phyloP scores from a whole-genome alignment of 2,888 invertebrate genomes.

The Microctonus aethiopoides region DNA sequence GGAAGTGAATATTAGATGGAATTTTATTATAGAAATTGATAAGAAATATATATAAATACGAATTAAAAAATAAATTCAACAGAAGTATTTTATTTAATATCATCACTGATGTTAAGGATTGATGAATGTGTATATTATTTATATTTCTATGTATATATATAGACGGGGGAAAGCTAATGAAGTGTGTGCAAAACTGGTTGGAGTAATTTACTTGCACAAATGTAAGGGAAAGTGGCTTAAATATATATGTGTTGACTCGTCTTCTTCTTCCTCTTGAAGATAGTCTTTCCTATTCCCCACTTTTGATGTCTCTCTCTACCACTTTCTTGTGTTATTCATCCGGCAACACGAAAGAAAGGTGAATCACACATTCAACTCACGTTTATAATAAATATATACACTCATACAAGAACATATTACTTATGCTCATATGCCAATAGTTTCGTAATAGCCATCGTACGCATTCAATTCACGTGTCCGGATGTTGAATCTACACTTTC shows the following conservation, averaged over 20 bases:
- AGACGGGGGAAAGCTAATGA: constrained; percentile 27
- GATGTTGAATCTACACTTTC: constrained; percentile 26
- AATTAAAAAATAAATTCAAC: neutral
- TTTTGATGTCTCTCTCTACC: neutral
- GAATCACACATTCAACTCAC: constrained; percentile 11
- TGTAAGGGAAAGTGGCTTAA: constrained; percentile 31
- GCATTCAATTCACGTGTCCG: constrained; percentile 19
- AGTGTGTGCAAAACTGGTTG: constrained; percentile 24
- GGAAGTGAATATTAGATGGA: constrained; percentile 1
- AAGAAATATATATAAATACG: neutral
- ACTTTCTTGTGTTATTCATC: neutral
- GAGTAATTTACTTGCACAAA: constrained; percentile 21
- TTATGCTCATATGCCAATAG: constrained; percentile 12
- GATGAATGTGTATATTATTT: too few species aligned
- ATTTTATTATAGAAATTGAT: neutral
- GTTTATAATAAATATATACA: neutral
- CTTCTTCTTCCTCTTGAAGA: constrained; percentile 16
- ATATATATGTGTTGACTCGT: constrained; percentile 10
- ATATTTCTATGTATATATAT: too few species aligned
- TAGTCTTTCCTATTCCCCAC: constrained; percentile 9
- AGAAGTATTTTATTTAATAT: neutral
- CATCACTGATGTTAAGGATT: too few species aligned
- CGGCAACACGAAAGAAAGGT: constrained; percentile 18
- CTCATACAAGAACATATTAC: neutral
- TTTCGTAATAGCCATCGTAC: constrained; percentile 5